Evolutionary conservation across 2,797 vertebrate species (phyloP).

Genomic region (Rhinella marina): DNA sequence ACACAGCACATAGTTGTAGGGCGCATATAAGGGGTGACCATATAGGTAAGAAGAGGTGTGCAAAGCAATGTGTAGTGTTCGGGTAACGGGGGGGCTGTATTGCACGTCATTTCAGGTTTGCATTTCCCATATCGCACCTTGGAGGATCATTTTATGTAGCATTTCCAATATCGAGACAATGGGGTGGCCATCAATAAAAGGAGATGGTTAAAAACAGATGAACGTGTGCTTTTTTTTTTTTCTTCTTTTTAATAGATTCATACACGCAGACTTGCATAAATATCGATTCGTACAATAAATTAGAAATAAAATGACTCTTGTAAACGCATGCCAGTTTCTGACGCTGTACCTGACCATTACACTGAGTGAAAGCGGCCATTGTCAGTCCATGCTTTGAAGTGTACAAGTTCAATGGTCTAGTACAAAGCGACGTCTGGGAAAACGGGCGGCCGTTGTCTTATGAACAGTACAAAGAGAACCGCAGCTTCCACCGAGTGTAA

Average conservation of each 20-base stretch:
- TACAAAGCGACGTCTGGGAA: not conserved
- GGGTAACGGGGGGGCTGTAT: constrained; percentile 36
- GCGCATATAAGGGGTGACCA: constrained; percentile 56
- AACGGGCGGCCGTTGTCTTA: not conserved
- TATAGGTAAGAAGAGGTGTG: constrained; percentile 41
- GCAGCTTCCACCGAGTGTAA: not conserved
- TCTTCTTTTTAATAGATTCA: not conserved
- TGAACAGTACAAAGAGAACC: not conserved
- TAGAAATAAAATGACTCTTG: constrained; percentile 38
- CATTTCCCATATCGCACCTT: constrained; percentile 45
- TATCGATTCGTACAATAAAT: constrained; percentile 23
- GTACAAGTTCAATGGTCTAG: not conserved
- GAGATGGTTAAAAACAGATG: constrained; percentile 23
- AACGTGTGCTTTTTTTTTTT: not conserved
- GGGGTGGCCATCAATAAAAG: constrained; percentile 32
- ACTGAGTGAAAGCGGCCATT: not conserved
- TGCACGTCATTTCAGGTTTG: constrained; percentile 49
- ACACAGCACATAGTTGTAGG: constrained; percentile 56
- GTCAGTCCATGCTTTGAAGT: not conserved
- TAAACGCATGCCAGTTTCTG: constrained; percentile 10
- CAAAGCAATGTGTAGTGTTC: constrained; percentile 48
- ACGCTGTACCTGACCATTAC: not conserved
- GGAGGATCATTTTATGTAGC: not conserved
- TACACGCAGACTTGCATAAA: constrained; percentile 37
- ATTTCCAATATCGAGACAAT: not conserved